These are phyloP conservation scores for Drosophila incognita DNA, from an alignment of 2,888 invertebrate species.

Conservation along the genomic window DNA sequence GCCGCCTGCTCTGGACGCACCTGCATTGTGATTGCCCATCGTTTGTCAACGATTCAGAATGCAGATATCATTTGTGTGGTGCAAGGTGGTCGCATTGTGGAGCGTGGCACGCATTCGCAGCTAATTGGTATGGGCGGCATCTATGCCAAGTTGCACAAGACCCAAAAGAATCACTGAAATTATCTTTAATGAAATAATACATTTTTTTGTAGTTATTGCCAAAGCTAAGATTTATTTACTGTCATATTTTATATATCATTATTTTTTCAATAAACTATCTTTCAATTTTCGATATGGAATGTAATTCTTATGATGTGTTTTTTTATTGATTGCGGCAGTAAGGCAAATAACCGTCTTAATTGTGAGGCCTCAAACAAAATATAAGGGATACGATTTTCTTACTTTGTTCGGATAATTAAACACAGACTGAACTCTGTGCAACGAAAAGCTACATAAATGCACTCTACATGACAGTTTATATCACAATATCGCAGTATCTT, in stretches of 20 bases:
- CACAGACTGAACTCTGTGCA: slow-evolving; percentile 1
- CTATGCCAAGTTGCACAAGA: slow-evolving; percentile 89
- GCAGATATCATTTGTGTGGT: slow-evolving; percentile 94
- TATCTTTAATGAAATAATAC: not conserved
- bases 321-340: not conserved
- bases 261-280: slow-evolving; percentile 37
- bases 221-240: slow-evolving; percentile 16
- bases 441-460: not conserved
- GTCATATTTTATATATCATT: slow-evolving; percentile 11
- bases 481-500: slow-evolving; percentile 26
- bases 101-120: slow-evolving; percentile 91
- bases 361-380: not conserved
- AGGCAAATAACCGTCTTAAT: not conserved
- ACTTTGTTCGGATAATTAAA: not conserved
- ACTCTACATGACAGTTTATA: slow-evolving; percentile 5
- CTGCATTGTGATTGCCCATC: slow-evolving; percentile 94
- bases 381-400: not conserved
- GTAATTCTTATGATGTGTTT: not conserved
- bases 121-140: slow-evolving; percentile 89
- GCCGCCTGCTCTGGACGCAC: slow-evolving; percentile 92
- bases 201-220: not conserved
- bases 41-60: slow-evolving; percentile 92
- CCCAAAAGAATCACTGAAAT: slow-evolving; percentile 85
- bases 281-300: slow-evolving; percentile 3
- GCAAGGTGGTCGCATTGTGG: slow-evolving; percentile 90